Evolutionary conservation across 2,113 vertebrate species (phyloP).

Genomic region (Cyrtonyx montezumae): DNA sequence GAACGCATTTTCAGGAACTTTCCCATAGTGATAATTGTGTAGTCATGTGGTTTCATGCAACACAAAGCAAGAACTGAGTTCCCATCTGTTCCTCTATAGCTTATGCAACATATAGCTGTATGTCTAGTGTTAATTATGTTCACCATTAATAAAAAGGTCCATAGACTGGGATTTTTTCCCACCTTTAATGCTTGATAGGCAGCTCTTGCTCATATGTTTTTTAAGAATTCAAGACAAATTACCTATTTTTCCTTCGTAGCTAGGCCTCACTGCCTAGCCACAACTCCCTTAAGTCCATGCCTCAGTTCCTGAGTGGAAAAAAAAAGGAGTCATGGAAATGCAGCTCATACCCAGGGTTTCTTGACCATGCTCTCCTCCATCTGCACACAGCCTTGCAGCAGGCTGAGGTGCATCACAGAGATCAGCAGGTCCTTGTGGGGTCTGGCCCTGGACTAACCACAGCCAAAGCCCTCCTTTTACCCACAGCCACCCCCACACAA

Average conservation of each 20-base stretch:
- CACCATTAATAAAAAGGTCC: background rate
- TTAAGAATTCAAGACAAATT: too few relatives aligned
- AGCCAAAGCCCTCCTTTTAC: background rate
- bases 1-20: background rate
- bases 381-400: background rate
- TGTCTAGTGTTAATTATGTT: background rate
- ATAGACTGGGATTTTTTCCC: background rate
- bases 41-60: background rate
- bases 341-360: background rate
- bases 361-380: background rate
- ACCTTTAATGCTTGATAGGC: background rate
- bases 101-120: background rate
- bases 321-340: background rate
- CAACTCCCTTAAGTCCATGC: background rate
- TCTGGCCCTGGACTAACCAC: background rate
- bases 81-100: background rate
- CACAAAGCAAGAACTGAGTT: background rate
- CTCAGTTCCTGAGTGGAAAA: background rate
- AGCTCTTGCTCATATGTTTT: background rate
- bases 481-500: background rate
- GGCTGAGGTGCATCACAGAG: background rate
- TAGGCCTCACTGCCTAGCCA: background rate
- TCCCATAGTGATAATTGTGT: background rate
- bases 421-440: background rate
- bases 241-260: background rate